phyloP scores from a whole-genome alignment of 2,797 vertebrate species.

The Catharus ustulatus region DNA sequence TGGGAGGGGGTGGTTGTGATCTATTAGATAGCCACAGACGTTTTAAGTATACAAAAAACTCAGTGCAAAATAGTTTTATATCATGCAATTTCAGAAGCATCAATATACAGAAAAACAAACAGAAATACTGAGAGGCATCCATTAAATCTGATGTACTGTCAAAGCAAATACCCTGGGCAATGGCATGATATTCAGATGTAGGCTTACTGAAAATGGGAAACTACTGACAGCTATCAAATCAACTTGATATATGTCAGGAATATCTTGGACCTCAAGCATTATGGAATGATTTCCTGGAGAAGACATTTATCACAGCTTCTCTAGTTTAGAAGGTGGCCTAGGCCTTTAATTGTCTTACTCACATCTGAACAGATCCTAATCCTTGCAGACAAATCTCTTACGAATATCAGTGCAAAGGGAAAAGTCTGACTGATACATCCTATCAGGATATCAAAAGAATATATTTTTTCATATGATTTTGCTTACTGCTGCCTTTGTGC shows the following conservation, averaged over 20 bases:
- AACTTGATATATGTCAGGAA: not conserved
- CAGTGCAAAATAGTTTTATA: not conserved
- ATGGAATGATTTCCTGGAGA: not conserved
- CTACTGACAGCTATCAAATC: not conserved
- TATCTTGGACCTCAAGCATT: not conserved
- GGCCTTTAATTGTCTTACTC: not conserved
- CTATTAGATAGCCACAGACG: not conserved
- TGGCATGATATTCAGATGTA: not conserved
- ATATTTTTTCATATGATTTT: not conserved
- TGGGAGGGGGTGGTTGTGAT: not conserved
- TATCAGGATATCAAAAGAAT: not conserved
- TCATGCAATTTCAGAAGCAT: not conserved
- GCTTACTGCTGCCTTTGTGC: not conserved
- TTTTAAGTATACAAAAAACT: too few species aligned
- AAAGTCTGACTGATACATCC: not conserved
- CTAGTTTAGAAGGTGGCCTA: not conserved
- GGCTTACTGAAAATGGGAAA: not conserved
- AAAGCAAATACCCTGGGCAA: not conserved
- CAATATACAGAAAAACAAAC: not conserved
- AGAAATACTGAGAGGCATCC: not conserved
- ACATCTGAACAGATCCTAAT: not conserved
- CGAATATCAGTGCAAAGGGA: not conserved
- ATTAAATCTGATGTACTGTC: not conserved
- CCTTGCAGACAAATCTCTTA: not conserved
- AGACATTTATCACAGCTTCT: not conserved